A percentile compares a stretch with the other conserved stretches of the same genome.
Conservation (phyloP, 2,888 invertebrate species). For the Ichneumoninae sp. region DNA sequence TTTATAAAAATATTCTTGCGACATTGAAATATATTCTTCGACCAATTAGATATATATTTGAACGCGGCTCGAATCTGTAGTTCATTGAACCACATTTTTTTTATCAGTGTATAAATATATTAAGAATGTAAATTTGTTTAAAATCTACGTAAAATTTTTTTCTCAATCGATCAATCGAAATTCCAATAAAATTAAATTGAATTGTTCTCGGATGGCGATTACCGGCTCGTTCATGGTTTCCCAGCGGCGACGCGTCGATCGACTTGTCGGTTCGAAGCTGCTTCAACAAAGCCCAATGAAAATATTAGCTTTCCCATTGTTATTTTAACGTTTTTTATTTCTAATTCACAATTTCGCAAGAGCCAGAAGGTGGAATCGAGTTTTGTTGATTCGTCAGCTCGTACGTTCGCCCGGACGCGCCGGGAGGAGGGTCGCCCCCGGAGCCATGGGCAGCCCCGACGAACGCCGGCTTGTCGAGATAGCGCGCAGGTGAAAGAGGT, state of each 20-base stretch:
- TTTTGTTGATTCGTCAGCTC: constrained; percentile 26
- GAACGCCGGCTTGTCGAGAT: constrained; percentile 60
- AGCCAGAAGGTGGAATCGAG: constrained; percentile 9
- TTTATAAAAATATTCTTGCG: too few species aligned
- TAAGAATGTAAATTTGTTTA: too few species aligned
- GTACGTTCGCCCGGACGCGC: constrained; percentile 56
- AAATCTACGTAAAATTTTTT: not conserved
- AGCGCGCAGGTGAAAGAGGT: constrained; percentile 77
- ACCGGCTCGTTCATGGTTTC: too few species aligned
- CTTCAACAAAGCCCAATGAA: not conserved
- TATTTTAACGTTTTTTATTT: not conserved
- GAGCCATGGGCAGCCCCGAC: constrained; percentile 48
- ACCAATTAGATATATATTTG: too few species aligned
- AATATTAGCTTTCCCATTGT: not conserved
- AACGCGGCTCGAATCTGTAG: too few species aligned
- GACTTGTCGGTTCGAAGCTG: not conserved
- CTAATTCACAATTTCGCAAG: constrained; percentile 9
- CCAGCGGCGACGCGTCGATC: too few species aligned
- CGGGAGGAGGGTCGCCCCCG: constrained; percentile 54
- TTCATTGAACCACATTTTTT: too few species aligned
- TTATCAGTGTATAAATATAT: too few species aligned
- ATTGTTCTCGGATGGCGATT: not conserved
- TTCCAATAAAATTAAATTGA: not conserved
- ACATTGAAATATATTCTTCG: too few species aligned
- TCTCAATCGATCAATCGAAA: not conserved